These are phyloP conservation scores for Proterorhinus semilunaris DNA, from an alignment of 2,113 vertebrate species.

Conservation along the genomic window DNA sequence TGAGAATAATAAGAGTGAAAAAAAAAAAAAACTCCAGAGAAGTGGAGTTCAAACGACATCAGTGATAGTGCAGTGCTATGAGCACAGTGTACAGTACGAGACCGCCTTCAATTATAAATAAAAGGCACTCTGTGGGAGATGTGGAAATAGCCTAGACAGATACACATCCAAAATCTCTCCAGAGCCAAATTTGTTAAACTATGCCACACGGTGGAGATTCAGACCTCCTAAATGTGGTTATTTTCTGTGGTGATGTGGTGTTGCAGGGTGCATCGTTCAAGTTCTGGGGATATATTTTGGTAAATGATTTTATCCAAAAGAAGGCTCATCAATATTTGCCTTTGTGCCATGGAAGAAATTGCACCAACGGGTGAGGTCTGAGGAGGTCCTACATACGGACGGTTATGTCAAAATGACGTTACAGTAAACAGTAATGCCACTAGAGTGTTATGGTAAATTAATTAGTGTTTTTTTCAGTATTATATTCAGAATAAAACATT, in stretches of 20 bases:
- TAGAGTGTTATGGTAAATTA: background rate
- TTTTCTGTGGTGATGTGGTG: background rate
- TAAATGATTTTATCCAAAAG: slow-evolving; percentile 16
- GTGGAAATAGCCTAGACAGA: slow-evolving; percentile 55
- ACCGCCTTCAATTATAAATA: slow-evolving; percentile 64
- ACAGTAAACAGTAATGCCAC: too few species aligned
- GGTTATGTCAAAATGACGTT: too few species aligned
- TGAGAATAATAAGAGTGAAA: slow-evolving; percentile 31
- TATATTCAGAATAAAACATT: too few species aligned
- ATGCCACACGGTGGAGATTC: background rate
- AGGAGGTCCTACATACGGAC: slow-evolving; percentile 19
- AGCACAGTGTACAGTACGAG: slow-evolving; percentile 59
- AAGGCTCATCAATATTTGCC: slow-evolving; percentile 18
- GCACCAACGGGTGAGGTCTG: slow-evolving; percentile 45
- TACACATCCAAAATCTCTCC: slow-evolving; percentile 26
- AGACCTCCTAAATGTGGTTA: slow-evolving; percentile 9
- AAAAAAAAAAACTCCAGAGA: slow-evolving; percentile 56
- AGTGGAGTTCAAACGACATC: slow-evolving; percentile 62
- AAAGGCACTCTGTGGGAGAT: slow-evolving; percentile 53
- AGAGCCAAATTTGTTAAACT: slow-evolving; percentile 35
- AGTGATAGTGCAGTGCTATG: slow-evolving; percentile 60
- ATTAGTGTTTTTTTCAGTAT: too few species aligned
- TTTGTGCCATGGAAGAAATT: slow-evolving; percentile 22
- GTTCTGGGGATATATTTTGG: slow-evolving; percentile 1
- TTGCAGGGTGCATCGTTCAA: background rate